Evolutionary conservation across 1,140 invertebrate genomes (phyloP), one percentile per base, ranked within the genome.

Genomic region (Tenebrio molitor): DNA sequence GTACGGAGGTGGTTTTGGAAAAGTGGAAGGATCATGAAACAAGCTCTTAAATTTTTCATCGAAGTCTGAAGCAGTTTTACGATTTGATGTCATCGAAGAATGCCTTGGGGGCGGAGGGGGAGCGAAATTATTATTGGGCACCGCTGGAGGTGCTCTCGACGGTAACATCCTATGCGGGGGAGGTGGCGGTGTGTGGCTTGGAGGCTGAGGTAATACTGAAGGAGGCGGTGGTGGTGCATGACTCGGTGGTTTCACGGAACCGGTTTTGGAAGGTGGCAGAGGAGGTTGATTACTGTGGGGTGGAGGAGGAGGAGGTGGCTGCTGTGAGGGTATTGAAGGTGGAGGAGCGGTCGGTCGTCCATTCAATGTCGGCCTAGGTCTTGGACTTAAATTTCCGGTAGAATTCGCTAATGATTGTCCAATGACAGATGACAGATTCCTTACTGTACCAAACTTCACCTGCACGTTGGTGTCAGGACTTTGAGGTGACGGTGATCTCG

Each of bases 401-500:
- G 71, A 70, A 68, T 72, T 72, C 0, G 64, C 71, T 25, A 81
- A 50, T 1, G 74, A 74, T 53, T 80, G 77, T 21, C 74, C 73
- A 4, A 81, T 63, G 33, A 78, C 62, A 2, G 80, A 76, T 36
- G 75, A 74, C 44, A 81, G 70, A 44, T 81, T 78, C 4, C 79
- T 36, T 8, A 81, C 80, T 1, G 79, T 81, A 2, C 79, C 79
- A 68, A 80, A 81, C 67, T 81, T 81, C 23, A 50, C 62, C 5
- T 42, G 39, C 10, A 69, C 66, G 29, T 50, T 71, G 6, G 53
- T 67, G 8, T 75, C 75, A 1, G 80, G 79, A 42, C 78, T 78
- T 74, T 80, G 79, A 0, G 80, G 78, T 2, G 78, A 78, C 1
- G 80, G 80, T 5, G 78, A 86, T 81, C 86, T 83, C 0, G 87